Conservation (phyloP, 2,888 invertebrate species). For the Caenorhabditis sp. region DNA sequence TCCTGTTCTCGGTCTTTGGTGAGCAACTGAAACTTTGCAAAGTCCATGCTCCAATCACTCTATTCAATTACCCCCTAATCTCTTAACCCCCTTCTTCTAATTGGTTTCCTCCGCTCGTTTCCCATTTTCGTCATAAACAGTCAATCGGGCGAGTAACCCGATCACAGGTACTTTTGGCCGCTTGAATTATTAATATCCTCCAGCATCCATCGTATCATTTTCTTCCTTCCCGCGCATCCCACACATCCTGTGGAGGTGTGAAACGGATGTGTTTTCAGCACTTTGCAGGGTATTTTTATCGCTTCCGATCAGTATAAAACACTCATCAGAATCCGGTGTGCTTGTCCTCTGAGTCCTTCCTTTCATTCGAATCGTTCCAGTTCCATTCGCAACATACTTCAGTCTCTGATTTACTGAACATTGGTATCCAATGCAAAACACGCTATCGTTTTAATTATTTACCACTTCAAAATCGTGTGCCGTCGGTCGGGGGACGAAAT, state of each 20-base stretch:
- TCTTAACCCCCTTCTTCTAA: constrained; percentile 30
- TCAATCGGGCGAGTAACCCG: constrained; percentile 20
- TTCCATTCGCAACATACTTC: background rate
- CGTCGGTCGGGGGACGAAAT: constrained; percentile 23
- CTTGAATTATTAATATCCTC: constrained; percentile 14
- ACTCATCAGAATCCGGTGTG: background rate
- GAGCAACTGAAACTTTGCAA: background rate
- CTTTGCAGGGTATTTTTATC: constrained; percentile 17
- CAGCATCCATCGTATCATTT: background rate
- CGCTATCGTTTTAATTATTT: constrained; percentile 57
- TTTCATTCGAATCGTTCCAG: background rate
- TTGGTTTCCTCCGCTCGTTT: constrained; percentile 29
- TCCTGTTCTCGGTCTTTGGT: background rate
- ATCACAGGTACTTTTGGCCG: background rate
- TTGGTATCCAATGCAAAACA: constrained; percentile 48
- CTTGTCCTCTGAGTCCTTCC: background rate
- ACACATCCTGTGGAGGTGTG: constrained; percentile 50
- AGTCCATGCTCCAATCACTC: constrained; percentile 13
- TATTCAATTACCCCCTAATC: constrained; percentile 21
- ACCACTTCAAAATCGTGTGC: constrained; percentile 48
- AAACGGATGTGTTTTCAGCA: constrained; percentile 39
- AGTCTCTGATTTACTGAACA: constrained; percentile 13
- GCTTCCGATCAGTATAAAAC: constrained; percentile 26
- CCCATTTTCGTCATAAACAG: constrained; percentile 35
- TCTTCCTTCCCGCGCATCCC: background rate